Conservation (phyloP, 1,140 invertebrate species). For the Formica selysi region DNA sequence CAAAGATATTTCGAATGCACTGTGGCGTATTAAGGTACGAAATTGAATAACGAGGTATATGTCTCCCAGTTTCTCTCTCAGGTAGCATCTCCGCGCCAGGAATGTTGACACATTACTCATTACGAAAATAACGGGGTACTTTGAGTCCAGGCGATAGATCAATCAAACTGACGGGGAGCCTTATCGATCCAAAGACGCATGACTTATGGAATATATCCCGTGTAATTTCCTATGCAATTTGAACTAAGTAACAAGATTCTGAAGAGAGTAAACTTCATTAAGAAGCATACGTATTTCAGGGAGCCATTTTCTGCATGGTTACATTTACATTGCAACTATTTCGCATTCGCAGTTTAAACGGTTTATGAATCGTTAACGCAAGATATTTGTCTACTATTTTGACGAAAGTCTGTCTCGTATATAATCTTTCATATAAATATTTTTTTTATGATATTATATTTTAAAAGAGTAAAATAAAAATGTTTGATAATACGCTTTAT, state of each 20-base stretch:
- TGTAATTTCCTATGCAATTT: slow-evolving; percentile 56
- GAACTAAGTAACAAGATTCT: slow-evolving; percentile 46
- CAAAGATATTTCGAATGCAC: slow-evolving; percentile 13
- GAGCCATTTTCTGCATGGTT: slow-evolving; percentile 54
- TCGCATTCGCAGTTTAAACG: slow-evolving; percentile 41
- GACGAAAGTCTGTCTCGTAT: neutral
- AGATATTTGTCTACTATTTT: neutral
- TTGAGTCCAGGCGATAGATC: slow-evolving; percentile 20
- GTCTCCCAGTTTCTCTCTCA: neutral
- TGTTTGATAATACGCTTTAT: neutral
- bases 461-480: neutral
- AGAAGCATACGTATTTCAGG: slow-evolving; percentile 51
- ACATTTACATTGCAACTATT: slow-evolving; percentile 37
- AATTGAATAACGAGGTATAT: neutral
- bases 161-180: slow-evolving; percentile 25
- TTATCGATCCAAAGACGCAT: slow-evolving; percentile 27
- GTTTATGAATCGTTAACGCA: slow-evolving; percentile 15
- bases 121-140: slow-evolving; percentile 32
- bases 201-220: slow-evolving; percentile 28
- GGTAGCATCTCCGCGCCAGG: neutral
- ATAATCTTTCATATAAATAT: neutral
- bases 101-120: slow-evolving; percentile 29
- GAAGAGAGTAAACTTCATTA: slow-evolving; percentile 57
- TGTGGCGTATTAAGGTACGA: slow-evolving; percentile 3
- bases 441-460: neutral